phyloP scores from a whole-genome alignment of 2,888 invertebrate genomes.

The Operophtera brumata region DNA sequence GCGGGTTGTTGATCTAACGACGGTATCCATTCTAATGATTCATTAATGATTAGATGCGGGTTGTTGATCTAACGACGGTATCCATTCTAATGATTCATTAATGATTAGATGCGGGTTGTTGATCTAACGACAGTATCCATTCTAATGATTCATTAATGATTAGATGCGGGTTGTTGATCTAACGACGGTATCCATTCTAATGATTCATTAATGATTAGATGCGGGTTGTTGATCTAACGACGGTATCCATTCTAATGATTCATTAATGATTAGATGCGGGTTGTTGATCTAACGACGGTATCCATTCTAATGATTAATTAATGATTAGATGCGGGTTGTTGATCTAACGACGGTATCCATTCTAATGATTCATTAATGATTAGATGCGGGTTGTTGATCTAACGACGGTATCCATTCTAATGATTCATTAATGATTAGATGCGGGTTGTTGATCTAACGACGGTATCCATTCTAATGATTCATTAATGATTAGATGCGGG shows the following conservation, averaged over 20 bases:
- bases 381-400: constrained; percentile 23
- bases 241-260: too few species aligned
- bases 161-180: constrained; percentile 23
- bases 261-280: constrained; percentile 11
- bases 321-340: constrained; percentile 18
- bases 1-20: constrained; percentile 21
- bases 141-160: too few species aligned
- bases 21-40: too few species aligned
- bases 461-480: too few species aligned
- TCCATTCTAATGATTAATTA: too few species aligned
- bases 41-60: constrained; percentile 11
- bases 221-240: constrained; percentile 21
- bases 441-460: constrained; percentile 21
- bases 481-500: constrained; percentile 11
- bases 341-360: constrained; percentile 13
- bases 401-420: too few species aligned
- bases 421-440: neutral
- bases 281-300: constrained; percentile 17
- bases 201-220: neutral
- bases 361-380: too few species aligned
- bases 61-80: constrained; percentile 17
- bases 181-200: too few species aligned
- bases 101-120: constrained; percentile 18
- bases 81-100: too few species aligned
- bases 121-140: constrained; percentile 13